Evolutionary conservation across 2,888 invertebrate genomes (phyloP), one percentile per base, ranked within the genome.

Genomic region (Drosophila limbata): DNA sequence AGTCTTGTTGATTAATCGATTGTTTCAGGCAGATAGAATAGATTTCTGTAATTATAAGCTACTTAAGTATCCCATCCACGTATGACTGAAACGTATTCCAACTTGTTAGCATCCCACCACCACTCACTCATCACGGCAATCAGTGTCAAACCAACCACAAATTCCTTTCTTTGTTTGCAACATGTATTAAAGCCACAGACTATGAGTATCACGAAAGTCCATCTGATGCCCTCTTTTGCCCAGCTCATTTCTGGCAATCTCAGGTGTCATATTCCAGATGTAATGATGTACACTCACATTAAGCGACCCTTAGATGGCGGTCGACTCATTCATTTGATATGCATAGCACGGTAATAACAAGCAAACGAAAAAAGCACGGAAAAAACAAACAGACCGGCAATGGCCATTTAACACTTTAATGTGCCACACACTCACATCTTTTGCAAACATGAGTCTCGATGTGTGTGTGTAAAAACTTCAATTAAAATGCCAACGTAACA

Each of bases 381-480:
- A 53, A 48, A 62, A 47, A 44, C 64, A 77, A 65, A 64, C 78
- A 75, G 39, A 63, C 65, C 50, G 50, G 40, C 47, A 65, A 65
- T 73, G 64, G 74, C 63, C 68, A 82, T 82, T 81, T 82, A 82
- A 77, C 73, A 75, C 80, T 78, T 73, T 78, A 81, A 81, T 80
- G 70, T 69, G 64, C 53, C 51, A 56, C 64, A 79, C 61, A 37
- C 60, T 42, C 62, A 55, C 61, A 53, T 50, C 33, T 28, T 35
- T 53, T 11, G 10, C 51, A 50, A 35, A 60, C 57, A 47, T 11
- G 40, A 3, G 35, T 10, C 21, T 17, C 31, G 11, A 42, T 42
- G n/a, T 48, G 35, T 42, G 47, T 39, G 47, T 45, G 50, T 66
- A 61, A 79, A 75, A 78, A 82, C 80, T 81, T 82, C 82, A 81